A percentile compares a stretch with the other conserved stretches of the same genome.
Conservation (phyloP, 2,888 invertebrate species). For the Branchipolynoe longqiensis region DNA sequence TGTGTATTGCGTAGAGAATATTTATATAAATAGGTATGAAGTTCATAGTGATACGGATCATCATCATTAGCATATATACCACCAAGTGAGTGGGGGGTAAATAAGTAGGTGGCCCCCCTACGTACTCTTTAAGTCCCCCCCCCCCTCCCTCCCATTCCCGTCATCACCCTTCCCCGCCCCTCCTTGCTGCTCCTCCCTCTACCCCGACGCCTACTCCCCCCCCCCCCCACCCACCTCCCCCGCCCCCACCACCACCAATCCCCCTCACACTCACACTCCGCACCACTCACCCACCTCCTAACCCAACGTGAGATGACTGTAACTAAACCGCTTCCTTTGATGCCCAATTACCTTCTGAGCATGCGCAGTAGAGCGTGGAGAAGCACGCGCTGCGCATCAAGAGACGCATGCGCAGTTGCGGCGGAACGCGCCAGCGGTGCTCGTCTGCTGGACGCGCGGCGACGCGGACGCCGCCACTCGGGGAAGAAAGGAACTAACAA, state of each 20-base stretch:
- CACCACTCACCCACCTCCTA: background rate
- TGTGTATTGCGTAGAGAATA: no score
- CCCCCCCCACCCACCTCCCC: background rate
- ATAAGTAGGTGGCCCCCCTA: no score
- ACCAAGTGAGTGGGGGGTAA: no score
- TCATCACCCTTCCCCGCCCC: no score
- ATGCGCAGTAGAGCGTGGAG: slow-evolving; percentile 38
- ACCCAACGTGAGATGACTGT: background rate
- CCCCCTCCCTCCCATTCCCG: no score
- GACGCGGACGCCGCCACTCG: background rate
- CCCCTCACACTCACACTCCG: background rate
- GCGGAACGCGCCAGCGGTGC: background rate
- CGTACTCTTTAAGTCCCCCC: no score
- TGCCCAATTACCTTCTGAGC: slow-evolving; percentile 20
- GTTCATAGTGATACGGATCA: no score
- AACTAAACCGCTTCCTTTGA: slow-evolving; percentile 20
- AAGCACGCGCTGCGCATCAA: slow-evolving; percentile 24
- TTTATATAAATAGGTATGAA: no score
- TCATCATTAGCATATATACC: no score
- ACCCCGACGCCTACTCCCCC: background rate
- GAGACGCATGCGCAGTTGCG: background rate
- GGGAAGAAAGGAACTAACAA: background rate
- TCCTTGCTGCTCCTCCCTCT: no score
- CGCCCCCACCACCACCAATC: background rate
- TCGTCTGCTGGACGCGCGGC: background rate